Evolutionary conservation across 2,113 vertebrate species (phyloP).

Genomic region (Chaenocephalus aceratus): DNA sequence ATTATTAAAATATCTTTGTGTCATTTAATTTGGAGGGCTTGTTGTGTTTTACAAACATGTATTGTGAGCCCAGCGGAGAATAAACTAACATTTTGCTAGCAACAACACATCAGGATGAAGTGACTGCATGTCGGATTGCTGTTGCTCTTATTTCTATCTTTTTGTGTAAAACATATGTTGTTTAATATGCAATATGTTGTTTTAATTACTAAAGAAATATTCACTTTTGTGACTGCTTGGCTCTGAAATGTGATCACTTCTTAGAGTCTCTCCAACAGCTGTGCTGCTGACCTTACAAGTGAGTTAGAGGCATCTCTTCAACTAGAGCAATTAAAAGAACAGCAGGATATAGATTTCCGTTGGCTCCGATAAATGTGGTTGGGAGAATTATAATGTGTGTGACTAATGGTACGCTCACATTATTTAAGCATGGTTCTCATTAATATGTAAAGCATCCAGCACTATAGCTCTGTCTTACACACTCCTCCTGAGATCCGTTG

Average conservation of each 20-base stretch:
- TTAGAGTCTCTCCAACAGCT: slow-evolving; percentile 51
- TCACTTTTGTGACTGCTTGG: background rate
- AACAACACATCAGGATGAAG: background rate
- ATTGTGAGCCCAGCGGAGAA: no score
- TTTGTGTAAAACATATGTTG: background rate
- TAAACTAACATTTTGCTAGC: background rate
- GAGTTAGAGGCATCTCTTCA: slow-evolving; percentile 48
- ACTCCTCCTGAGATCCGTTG: slow-evolving; percentile 51
- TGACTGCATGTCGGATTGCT: background rate
- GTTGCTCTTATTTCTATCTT: background rate
- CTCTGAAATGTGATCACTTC: slow-evolving; percentile 47
- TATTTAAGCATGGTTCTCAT: slow-evolving; percentile 66
- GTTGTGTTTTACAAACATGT: slow-evolving; percentile 13
- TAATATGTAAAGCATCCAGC: slow-evolving; percentile 60
- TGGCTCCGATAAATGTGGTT: slow-evolving; percentile 61
- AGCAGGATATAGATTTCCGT: slow-evolving; percentile 70
- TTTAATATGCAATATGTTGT: background rate
- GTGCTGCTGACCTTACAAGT: slow-evolving; percentile 58
- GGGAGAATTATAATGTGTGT: slow-evolving; percentile 68
- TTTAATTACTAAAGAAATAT: slow-evolving; percentile 7
- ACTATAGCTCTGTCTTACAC: slow-evolving; percentile 43
- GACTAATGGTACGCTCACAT: slow-evolving; percentile 64
- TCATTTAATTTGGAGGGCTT: background rate
- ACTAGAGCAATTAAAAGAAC: slow-evolving; percentile 68
- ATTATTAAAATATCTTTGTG: background rate